phyloP scores from a whole-genome alignment of 1,140 invertebrate genomes.

The Papilio xuthus region DNA sequence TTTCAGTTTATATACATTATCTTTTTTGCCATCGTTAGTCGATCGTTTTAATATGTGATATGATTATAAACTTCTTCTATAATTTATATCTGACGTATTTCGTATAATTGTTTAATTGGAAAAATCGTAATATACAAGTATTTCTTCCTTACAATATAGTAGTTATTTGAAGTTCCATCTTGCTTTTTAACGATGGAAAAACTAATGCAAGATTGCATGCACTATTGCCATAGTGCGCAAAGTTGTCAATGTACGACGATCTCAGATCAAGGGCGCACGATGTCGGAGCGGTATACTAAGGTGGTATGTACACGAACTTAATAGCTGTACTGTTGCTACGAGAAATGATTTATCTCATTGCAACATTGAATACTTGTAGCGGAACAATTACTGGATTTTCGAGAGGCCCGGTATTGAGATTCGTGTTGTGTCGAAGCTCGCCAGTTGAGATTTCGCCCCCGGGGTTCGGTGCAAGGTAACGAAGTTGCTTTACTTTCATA shows the following conservation, averaged over 20 bases:
- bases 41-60: background rate
- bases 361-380: conserved; percentile 33
- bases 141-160: background rate
- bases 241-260: conserved; percentile 21
- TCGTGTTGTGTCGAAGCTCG: conserved; percentile 26
- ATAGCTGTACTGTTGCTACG: conserved; percentile 34
- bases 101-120: background rate
- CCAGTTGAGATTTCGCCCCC: conserved; percentile 33
- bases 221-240: background rate
- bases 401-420: conserved; percentile 3
- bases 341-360: conserved; percentile 32
- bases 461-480: conserved; percentile 30
- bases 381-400: conserved; percentile 39
- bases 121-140: background rate
- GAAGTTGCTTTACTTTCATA: conserved; percentile 21
- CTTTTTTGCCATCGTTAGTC: background rate
- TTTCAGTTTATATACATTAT: conserved; percentile 2
- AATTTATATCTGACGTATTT: background rate
- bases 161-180: conserved; percentile 12
- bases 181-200: background rate
- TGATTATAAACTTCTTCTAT: background rate
- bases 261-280: conserved; percentile 17
- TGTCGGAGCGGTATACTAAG: conserved; percentile 23
- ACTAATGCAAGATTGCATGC: conserved; percentile 11
- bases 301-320: conserved; percentile 31